Base-by-base conservation (phyloP, 2,888 invertebrate species). In the Callimorpha dominula region DNA sequence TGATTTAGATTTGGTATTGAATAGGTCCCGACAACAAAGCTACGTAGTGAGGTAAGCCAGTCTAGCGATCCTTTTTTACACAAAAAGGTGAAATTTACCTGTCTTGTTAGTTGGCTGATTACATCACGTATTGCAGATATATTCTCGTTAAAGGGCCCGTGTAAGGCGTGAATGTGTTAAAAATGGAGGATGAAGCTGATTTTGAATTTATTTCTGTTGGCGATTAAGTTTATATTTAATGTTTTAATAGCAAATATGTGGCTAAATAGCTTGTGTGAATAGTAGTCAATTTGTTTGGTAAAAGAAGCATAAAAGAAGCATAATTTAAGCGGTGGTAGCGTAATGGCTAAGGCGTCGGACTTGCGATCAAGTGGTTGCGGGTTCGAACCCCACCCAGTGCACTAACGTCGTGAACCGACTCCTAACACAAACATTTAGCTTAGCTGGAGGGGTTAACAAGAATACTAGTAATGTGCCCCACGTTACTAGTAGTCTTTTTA, bases 51-150 rank as follows among this genome's bases (percentile, higher is more conserved):
- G 15, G n/a, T 14, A 65, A 69, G 17, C 65, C 14, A 50, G 46
- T 49, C 11, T 14, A 57, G 46, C n/a, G 49, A 71, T 60, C 57
- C 3, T 57, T 71, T 31, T 71, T 62, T 65, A n/a, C 42, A 20
- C 67, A 50, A 63, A 63, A 72, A 72, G 52, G 64, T 31, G 63
- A 15, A 68, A 72, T 67, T 64, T 68, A 72, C 72, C 63, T 72
- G 72, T 64, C 68, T 72, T 52, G 64, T 72, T 49, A 67, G 46
- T 62, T 20, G 40, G 8, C 15, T 68, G 74, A 74, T 74, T 74
- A 68, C 64, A 68, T 68, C 71, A 74, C 74, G 71, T 71, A 65
- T 70, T 50, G 65, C 7, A 64, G 54, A 74, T 71, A 74, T 71
- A 17, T 74, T 74, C 70, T 68, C 50, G 68, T 74, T 68, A 71